A percentile compares a stretch with the other conserved stretches of the same genome.
Evolutionary conservation across 2,888 invertebrate genomes (phyloP).

Genomic region (Heliconius hortense): DNA sequence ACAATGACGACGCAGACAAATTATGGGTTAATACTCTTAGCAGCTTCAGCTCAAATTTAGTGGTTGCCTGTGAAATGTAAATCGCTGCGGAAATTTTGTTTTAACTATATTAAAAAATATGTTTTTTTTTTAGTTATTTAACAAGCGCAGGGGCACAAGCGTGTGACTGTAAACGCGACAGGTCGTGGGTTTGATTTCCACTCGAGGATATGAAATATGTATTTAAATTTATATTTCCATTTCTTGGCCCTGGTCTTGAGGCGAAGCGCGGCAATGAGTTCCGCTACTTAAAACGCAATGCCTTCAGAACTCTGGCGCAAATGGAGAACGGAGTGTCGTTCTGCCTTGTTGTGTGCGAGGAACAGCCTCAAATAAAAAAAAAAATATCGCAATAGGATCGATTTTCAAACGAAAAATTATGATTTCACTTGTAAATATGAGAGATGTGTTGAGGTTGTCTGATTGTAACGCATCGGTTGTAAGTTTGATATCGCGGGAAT

Average conservation of each 20-base stretch:
- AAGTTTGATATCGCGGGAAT: too few species aligned
- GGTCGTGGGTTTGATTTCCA: not conserved
- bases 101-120: not conserved
- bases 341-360: not conserved
- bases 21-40: slow-evolving; percentile 4
- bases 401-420: too few species aligned
- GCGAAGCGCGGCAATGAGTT: not conserved
- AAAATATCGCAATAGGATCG: too few species aligned
- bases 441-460: too few species aligned
- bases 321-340: not conserved
- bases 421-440: too few species aligned
- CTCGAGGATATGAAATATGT: not conserved
- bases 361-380: too few species aligned
- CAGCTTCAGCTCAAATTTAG: not conserved
- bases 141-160: not conserved
- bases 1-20: not conserved
- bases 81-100: not conserved
- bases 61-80: not conserved
- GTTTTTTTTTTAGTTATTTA: not conserved
- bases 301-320: not conserved
- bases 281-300: not conserved
- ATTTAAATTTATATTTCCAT: not conserved
- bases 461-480: too few species aligned
- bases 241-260: not conserved
- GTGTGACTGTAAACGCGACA: not conserved